phyloP scores from a whole-genome alignment of 2,113 vertebrate genomes.

The Coreoperca whiteheadi region DNA sequence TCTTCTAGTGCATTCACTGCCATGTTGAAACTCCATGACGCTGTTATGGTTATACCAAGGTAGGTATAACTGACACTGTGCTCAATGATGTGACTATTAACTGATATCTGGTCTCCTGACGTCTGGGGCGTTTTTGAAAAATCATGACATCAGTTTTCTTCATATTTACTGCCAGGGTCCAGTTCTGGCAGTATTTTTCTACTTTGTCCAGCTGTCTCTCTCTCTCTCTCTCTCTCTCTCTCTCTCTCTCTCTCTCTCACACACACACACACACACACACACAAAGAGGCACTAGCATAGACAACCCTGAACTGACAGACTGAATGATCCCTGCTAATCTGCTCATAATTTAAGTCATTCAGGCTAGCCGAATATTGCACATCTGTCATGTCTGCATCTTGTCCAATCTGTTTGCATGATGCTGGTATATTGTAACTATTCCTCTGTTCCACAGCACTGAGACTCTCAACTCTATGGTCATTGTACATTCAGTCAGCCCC shows the following conservation, averaged over 20 bases:
- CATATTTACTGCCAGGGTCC: no score
- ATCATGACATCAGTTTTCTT: no score
- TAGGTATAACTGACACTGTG: no score
- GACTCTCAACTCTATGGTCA: background rate
- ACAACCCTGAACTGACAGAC: conserved; percentile 45
- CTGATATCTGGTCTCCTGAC: no score
- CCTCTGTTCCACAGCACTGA: background rate
- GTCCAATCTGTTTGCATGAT: conserved; percentile 38
- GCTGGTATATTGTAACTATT: background rate
- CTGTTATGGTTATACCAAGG: no score
- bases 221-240: background rate
- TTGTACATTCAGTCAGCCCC: background rate
- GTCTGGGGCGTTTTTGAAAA: no score
- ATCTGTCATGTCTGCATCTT: conserved; percentile 69
- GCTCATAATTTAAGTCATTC: conserved; percentile 71
- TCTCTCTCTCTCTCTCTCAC: background rate
- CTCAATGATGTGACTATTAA: no score
- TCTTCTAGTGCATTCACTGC: no score
- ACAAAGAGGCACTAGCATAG: conserved; percentile 9
- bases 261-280: conserved; percentile 13
- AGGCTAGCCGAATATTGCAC: conserved; percentile 63
- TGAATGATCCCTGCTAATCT: conserved; percentile 69
- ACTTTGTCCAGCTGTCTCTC: no score
- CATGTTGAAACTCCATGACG: no score
- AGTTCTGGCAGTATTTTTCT: no score